Evolutionary conservation across 2,113 vertebrate species (phyloP), one percentile per base, ranked within the genome.

Genomic region (Sisor rabdophorus): DNA sequence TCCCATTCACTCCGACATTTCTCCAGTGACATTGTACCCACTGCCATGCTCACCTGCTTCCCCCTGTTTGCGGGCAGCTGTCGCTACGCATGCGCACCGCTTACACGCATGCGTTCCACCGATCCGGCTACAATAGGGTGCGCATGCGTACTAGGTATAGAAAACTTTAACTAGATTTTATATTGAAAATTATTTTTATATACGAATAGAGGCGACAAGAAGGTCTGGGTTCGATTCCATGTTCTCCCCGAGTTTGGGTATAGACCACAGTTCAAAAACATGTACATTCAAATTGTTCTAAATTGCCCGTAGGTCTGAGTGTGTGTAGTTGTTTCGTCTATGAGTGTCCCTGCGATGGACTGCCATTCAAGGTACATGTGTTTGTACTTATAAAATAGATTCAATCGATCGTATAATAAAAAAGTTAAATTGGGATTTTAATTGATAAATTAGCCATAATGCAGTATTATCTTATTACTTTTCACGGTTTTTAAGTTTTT

Each of bases 1-100:
- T 86, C 85, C 95, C 94, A 96, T 84, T 95, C 95, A 64, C 83
- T 85, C 82, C 88, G 87, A 83, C 91, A 93, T 73, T 85, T 88
- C 79, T 90, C 90, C 82, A 90, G 87, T 85, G 91, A 86, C 90
- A 92, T 93, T 53, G 79, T 55, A 52, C 10, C 64, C 20, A 50
- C 76, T 30, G 68, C 58, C 76, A 74, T 74, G 58, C 72, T 74
- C 40, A 47, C 24, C 65, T 69, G 65, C 44, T 50, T 24, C 50
- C 44, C 48, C 56, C 36, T 15, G 36, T 74, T 47, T 48, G 73
- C 50, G 3, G 52, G 63, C 58, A 24, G 19, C 19, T 20, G 5
- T 30, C 55, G 75, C 40, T 64, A 26, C 50, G 65, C 77, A 75
- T 71, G 68, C 56, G 36, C 44, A 22, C 1, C 0, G 20, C 20